Conservation (phyloP, 2,113 vertebrate genomes). For the Daboia siamensis region DNA sequence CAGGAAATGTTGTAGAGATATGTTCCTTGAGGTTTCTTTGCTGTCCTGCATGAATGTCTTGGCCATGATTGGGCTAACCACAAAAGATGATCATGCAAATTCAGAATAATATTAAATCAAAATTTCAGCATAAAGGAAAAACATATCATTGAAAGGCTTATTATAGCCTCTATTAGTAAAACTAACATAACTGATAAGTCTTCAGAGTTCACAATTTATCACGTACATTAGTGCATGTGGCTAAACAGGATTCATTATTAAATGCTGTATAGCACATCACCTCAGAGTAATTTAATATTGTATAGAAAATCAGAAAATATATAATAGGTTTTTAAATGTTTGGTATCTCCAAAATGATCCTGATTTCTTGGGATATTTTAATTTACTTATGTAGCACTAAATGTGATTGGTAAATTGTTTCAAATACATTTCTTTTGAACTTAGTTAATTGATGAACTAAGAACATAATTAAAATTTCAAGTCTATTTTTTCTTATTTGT, state of each 20-base stretch:
- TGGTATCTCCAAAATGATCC: not conserved
- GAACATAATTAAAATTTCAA: not conserved
- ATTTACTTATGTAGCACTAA: not conserved
- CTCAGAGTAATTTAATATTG: not conserved
- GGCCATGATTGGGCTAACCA: not conserved
- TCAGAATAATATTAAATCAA: not conserved
- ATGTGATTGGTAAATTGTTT: not conserved
- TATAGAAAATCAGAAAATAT: not conserved
- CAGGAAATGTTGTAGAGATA: not conserved
- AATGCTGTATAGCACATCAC: not conserved
- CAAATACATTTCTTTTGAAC: not conserved
- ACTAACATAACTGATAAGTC: not conserved
- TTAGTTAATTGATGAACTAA: not conserved
- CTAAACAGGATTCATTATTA: not conserved
- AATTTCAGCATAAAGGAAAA: not conserved
- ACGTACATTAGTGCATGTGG: not conserved
- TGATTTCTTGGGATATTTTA: not conserved
- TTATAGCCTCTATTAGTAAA: not conserved
- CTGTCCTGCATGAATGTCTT: not conserved
- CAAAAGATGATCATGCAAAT: not conserved
- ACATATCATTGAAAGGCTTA: not conserved
- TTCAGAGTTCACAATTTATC: not conserved
- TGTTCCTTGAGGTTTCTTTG: not conserved
- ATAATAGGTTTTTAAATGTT: not conserved
- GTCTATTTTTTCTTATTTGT: not conserved